Percentiles rank a stretch among this genome's conserved stretches.
These are phyloP conservation scores for Agriopis leucophaearia DNA, from an alignment of 2,888 invertebrate species.

Conservation along the genomic window DNA sequence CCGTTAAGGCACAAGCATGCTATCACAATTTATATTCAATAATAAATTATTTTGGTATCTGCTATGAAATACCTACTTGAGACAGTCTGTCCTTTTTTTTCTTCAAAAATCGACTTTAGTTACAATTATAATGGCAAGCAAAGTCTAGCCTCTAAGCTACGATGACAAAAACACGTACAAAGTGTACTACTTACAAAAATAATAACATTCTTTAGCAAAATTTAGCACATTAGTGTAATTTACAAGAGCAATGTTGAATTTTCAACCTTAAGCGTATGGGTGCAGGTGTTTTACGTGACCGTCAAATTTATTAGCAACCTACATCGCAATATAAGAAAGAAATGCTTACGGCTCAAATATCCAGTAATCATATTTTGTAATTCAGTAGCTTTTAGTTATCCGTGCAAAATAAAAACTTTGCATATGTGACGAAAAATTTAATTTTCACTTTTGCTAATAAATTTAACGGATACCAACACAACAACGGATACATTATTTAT, in stretches of 20 bases:
- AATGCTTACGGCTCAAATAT: too few relatives aligned
- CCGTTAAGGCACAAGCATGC: neutral
- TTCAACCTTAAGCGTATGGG: neutral
- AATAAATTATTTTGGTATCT: slow-evolving; percentile 16
- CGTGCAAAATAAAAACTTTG: neutral
- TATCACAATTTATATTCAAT: slow-evolving; percentile 1
- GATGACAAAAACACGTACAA: neutral
- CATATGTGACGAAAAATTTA: neutral
- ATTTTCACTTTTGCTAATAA: neutral
- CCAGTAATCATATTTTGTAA: too few relatives aligned
- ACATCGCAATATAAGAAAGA: neutral
- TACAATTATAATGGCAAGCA: slow-evolving; percentile 23
- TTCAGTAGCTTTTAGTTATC: too few relatives aligned
- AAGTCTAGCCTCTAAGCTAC: slow-evolving; percentile 19
- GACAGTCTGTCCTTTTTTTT: slow-evolving; percentile 12
- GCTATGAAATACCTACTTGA: slow-evolving; percentile 13
- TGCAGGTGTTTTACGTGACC: slow-evolving; percentile 10
- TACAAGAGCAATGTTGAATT: neutral
- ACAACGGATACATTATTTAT: slow-evolving; percentile 11
- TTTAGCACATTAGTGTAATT: neutral
- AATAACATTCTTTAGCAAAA: slow-evolving; percentile 4
- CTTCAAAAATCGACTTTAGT: slow-evolving; percentile 11
- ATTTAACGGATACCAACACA: slow-evolving; percentile 11
- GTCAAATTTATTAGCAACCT: slow-evolving; percentile 15
- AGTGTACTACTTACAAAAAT: slow-evolving; percentile 17